phyloP scores from a whole-genome alignment of 2,797 vertebrate genomes.

The Enteromius mattozi region DNA sequence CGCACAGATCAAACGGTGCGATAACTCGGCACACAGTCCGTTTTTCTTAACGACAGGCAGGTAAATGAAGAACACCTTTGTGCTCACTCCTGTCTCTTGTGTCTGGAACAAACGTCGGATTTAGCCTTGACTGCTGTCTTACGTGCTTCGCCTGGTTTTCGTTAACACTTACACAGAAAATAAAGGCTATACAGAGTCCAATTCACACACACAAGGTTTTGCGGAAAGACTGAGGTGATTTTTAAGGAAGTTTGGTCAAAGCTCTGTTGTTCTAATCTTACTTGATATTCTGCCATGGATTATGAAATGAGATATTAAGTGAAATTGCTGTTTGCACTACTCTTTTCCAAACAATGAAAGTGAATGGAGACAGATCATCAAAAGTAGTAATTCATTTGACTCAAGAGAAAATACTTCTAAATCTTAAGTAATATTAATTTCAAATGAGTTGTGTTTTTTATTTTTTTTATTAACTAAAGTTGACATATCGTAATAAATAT shows the following conservation, averaged over 20 bases:
- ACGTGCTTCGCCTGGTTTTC: background rate
- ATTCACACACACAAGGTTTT: background rate
- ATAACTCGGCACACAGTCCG: conserved; percentile 38
- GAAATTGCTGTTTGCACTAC: background rate
- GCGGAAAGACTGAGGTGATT: background rate
- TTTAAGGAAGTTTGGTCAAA: background rate
- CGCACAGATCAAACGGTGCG: conserved; percentile 80
- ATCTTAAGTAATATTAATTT: background rate
- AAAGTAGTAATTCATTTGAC: background rate
- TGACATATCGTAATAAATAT: background rate
- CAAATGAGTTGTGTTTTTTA: no score
- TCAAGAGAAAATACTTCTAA: background rate
- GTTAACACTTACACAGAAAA: background rate
- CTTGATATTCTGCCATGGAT: background rate
- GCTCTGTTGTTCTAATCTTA: background rate
- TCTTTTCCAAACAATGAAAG: background rate
- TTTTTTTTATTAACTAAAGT: no score
- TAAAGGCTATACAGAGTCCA: background rate
- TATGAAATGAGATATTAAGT: background rate
- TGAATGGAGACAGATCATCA: background rate
- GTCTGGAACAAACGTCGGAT: conserved; percentile 11
- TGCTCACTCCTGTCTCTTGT: conserved; percentile 15
- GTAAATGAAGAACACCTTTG: conserved; percentile 41
- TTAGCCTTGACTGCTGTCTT: conserved; percentile 6
- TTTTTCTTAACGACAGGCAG: conserved; percentile 45